These are phyloP conservation scores for Typhlichthys subterraneus DNA, from an alignment of 2,797 vertebrate species.

Conservation along the genomic window DNA sequence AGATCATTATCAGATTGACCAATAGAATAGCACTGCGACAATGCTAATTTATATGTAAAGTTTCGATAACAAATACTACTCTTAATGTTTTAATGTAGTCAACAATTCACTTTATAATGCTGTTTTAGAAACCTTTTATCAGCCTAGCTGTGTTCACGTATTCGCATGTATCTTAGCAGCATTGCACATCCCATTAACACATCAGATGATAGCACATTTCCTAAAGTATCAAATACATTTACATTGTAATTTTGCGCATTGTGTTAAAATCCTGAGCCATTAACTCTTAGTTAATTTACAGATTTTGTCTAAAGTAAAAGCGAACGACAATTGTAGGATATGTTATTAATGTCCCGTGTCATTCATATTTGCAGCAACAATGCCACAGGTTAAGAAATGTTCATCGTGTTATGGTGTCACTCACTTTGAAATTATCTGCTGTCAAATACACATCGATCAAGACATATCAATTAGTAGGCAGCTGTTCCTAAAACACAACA, in stretches of 20 bases:
- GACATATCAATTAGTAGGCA: no score
- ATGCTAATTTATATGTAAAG: conserved; percentile 40
- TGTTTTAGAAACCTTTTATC: conserved; percentile 38
- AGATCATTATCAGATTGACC: conserved; percentile 69
- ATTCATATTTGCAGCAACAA: conserved; percentile 7
- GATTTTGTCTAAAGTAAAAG: conserved; percentile 33
- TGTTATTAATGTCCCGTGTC: conserved; percentile 29
- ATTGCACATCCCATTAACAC: conserved; percentile 95
- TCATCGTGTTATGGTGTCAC: neutral
- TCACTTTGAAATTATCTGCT: no score
- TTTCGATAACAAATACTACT: conserved; percentile 50
- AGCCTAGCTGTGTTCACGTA: conserved; percentile 65
- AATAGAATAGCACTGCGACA: conserved; percentile 41
- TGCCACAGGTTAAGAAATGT: neutral
- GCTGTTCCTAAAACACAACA: no score
- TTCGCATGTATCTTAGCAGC: conserved; percentile 79
- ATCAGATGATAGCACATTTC: conserved; percentile 89
- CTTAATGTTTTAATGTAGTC: conserved; percentile 68
- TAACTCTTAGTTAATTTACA: conserved; percentile 69
- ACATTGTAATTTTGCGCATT: conserved; percentile 87
- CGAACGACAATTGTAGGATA: conserved; percentile 20
- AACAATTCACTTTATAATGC: conserved; percentile 57
- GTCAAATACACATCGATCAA: no score
- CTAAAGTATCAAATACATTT: conserved; percentile 84
- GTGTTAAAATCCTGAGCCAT: conserved; percentile 82